These are phyloP conservation scores for Aselliscus stoliczkanus DNA, from an alignment of 2,797 vertebrate species.

Conservation along the genomic window DNA sequence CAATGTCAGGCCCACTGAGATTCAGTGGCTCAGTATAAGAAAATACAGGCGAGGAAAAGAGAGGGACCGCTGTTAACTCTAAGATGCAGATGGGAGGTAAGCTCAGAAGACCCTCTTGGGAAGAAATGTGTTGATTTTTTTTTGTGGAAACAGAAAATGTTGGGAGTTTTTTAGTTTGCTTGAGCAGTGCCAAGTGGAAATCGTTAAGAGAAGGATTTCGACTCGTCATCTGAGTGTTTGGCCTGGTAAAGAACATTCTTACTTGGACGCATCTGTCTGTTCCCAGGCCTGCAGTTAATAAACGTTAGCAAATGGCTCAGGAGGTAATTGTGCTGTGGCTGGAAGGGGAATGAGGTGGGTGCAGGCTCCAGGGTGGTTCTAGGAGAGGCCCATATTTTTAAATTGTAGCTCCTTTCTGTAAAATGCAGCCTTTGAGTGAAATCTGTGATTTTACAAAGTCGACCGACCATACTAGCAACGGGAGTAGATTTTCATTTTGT, in stretches of 20 bases:
- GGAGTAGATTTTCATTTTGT: constrained; percentile 31
- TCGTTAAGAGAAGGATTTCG: not conserved
- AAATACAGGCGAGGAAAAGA: not conserved
- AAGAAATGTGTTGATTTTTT: constrained; percentile 24
- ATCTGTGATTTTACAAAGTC: not conserved
- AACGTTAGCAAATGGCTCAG: not conserved
- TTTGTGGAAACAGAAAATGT: not conserved
- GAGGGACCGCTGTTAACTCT: not conserved
- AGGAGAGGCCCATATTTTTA: not conserved
- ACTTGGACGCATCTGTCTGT: not conserved
- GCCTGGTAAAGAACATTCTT: not conserved
- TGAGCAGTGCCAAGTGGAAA: not conserved
- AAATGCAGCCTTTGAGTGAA: constrained; percentile 20
- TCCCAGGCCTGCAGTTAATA: not conserved
- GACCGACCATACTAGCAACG: not conserved
- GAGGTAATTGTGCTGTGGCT: not conserved
- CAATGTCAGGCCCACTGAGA: not conserved
- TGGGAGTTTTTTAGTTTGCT: not conserved
- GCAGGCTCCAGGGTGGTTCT: not conserved
- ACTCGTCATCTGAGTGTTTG: not conserved
- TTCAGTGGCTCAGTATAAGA: not conserved
- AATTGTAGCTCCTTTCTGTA: not conserved
- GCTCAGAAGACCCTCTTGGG: not conserved
- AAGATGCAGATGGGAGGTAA: not conserved
- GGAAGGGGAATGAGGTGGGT: not conserved